A percentile compares a stretch with the other conserved stretches of the same genome.
Evolutionary conservation across 2,888 invertebrate genomes (phyloP).

Genomic region (Lycia hirtaria): DNA sequence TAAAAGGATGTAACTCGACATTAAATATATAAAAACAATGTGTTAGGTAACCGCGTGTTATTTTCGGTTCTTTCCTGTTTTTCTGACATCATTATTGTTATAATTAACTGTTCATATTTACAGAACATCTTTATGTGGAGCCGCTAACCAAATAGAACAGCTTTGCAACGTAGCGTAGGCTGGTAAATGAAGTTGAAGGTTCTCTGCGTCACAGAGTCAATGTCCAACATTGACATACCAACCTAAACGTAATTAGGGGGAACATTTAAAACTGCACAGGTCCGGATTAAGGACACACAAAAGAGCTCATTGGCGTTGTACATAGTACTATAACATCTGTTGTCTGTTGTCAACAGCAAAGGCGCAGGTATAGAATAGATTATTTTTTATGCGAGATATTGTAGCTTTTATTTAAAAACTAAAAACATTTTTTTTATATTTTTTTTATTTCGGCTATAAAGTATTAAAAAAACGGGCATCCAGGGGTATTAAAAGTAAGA

Average conservation of each 20-base stretch:
- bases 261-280: no score
- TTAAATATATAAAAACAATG: conserved; percentile 8
- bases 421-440: no score
- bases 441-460: no score
- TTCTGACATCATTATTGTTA: conserved; percentile 29
- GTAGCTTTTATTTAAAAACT: no score
- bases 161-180: conserved; percentile 28
- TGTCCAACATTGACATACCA: conserved; percentile 38
- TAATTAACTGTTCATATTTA: conserved; percentile 26
- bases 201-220: conserved; percentile 41
- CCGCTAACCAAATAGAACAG: conserved; percentile 30
- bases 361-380: no score
- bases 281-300: no score
- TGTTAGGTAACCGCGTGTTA: background rate
- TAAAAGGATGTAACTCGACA: background rate
- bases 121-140: conserved; percentile 28
- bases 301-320: no score
- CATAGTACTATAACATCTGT: no score
- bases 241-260: background rate
- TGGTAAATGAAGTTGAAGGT: conserved; percentile 46
- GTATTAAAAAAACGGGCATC: no score
- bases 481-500: no score
- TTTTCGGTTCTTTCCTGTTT: conserved; percentile 34
- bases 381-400: no score
- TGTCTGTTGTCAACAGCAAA: no score